These are phyloP conservation scores for Bombus consobrinus DNA, from an alignment of 1,140 invertebrate species.

Conservation along the genomic window DNA sequence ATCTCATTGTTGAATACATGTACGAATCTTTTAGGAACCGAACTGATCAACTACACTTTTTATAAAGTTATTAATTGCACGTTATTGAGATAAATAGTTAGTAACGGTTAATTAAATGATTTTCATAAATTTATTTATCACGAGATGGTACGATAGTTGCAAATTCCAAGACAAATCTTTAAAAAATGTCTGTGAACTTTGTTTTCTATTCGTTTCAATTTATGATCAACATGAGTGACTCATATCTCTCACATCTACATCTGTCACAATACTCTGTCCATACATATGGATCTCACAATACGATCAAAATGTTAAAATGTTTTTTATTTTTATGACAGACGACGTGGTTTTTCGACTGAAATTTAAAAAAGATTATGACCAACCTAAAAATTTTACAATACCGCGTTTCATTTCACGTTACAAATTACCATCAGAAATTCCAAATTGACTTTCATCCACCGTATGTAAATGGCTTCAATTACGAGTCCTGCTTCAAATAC, in stretches of 20 bases:
- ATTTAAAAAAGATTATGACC: background rate
- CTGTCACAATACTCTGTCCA: background rate
- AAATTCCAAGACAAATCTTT: too few species aligned
- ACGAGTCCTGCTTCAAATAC: background rate
- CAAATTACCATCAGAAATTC: conserved; percentile 8
- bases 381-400: background rate
- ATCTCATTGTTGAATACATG: background rate
- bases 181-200: too few species aligned
- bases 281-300: background rate
- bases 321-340: background rate
- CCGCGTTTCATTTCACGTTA: background rate
- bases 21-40: background rate
- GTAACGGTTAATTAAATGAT: too few species aligned
- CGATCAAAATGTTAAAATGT: background rate
- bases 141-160: background rate
- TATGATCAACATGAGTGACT: background rate
- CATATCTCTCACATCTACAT: background rate
- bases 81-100: background rate
- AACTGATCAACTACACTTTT: background rate
- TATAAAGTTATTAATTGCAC: background rate
- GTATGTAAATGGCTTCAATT: conserved; percentile 19
- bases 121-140: background rate
- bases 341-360: background rate
- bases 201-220: too few species aligned
- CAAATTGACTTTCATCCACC: background rate